Percentiles rank a stretch among this genome's conserved stretches.
phyloP scores from a whole-genome alignment of 2,888 invertebrate species.

The Caenorhabditis sinica region DNA sequence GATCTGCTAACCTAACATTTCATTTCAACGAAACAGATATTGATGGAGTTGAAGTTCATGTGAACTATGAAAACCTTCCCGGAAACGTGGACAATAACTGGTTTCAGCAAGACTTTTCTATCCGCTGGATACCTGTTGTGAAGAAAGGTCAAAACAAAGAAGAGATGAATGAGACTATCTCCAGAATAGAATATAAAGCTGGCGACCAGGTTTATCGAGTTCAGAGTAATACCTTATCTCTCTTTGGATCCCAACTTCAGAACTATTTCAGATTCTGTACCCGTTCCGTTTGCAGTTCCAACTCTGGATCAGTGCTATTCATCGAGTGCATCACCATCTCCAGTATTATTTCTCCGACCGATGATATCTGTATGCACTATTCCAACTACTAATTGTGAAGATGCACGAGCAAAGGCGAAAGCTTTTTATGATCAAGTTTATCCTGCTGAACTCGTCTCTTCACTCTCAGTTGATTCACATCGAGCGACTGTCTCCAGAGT shows the following conservation, averaged over 20 bases:
- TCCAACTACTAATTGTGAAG: constrained; percentile 36
- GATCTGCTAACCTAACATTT: constrained; percentile 18
- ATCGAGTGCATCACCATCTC: constrained; percentile 15
- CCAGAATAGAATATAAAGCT: constrained; percentile 22
- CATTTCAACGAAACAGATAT: constrained; percentile 11
- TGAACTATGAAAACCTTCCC: constrained; percentile 34
- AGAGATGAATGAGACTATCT: background rate
- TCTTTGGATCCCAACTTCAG: too few relatives aligned
- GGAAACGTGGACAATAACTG: constrained; percentile 48
- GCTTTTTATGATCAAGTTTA: constrained; percentile 54
- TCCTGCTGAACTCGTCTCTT: constrained; percentile 49
- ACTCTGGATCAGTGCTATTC: constrained; percentile 47
- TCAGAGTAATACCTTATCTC: constrained; percentile 13
- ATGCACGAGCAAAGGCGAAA: constrained; percentile 50
- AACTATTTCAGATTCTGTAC: constrained; percentile 28
- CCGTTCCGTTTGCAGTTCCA: constrained; percentile 55
- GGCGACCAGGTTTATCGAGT: constrained; percentile 29
- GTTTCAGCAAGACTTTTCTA: constrained; percentile 45
- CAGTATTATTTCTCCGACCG: constrained; percentile 32
- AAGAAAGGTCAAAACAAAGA: background rate
- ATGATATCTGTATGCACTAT: constrained; percentile 38
- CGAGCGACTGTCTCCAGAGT: constrained; percentile 29
- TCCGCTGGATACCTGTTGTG: background rate
- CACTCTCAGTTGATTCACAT: constrained; percentile 43
- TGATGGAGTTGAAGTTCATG: background rate